Base-by-base conservation (phyloP, 2,888 invertebrate species). In the Drosophila stalkeri region DNA sequence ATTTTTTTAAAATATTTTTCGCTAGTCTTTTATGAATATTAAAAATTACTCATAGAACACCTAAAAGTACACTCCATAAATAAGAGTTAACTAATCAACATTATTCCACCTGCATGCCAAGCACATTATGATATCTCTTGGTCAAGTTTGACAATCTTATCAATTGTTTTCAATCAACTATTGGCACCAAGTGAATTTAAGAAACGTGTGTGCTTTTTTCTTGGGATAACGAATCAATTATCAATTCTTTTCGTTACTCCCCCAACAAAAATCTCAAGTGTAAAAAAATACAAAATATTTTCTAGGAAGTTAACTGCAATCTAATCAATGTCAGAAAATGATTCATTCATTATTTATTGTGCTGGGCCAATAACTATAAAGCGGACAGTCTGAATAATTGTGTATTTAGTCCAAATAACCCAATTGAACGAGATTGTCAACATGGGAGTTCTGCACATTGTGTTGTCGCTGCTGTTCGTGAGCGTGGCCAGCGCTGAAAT, bases 31-130 rank as follows among this genome's bases (percentile, higher is more conserved):
- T 27, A 9, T 33, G 6, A 12, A 33, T 12, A 23, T 7, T 18
- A 6, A 4, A 3, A 18, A 43, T 11, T 43, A 18, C 23, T 2
- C 18, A 18, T 20, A 5, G 20, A 33, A 47, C 71, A 54, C 80
- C 77, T 75, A 70, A 79, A 77, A 77, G 71, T 79, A 77, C 75
- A 54, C 80, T 46, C 27, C 31, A 67, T 9, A 31, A 23, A 39
- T 27, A 2, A 14, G 20, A 4, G 1, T 7, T 44, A 2, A 9
- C 16, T 3, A 33, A 43, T 23, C 8, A n/a, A 11, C 9, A n/a
- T 43, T 33, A 31, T 35, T 57, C 23, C 35, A 41, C 4, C 35
- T 51, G 14, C n/a, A n/a, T 12, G 9, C 1, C 11, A 3, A 9
- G 16, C 23, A 4, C n/a, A 5, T 20, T 5, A 41, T 52, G n/a